Conservation (phyloP, 2,888 invertebrate species). For the Leptinotarsa haldemani region DNA sequence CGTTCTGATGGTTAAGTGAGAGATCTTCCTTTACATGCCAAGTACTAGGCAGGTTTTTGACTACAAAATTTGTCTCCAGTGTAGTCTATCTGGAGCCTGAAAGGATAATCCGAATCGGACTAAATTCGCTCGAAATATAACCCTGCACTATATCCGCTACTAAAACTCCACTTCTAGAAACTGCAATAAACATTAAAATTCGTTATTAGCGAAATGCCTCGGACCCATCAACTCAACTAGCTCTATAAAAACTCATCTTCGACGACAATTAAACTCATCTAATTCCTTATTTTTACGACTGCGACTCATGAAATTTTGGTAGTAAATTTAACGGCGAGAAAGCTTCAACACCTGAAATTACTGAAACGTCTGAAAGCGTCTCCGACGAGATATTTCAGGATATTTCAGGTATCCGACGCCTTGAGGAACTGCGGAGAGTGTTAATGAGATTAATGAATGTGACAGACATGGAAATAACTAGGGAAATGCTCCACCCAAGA, state of each 20-base stretch:
- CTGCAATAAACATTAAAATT: neutral
- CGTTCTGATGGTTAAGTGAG: too few relatives aligned
- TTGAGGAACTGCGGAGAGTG: constrained; percentile 30
- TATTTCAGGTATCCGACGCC: constrained; percentile 30
- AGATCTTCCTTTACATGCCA: too few relatives aligned
- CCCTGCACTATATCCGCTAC: too few relatives aligned
- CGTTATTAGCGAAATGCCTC: neutral
- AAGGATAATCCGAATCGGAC: too few relatives aligned
- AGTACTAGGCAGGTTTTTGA: too few relatives aligned
- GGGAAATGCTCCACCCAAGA: constrained; percentile 1
- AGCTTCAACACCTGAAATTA: constrained; percentile 26
- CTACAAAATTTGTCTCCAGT: too few relatives aligned
- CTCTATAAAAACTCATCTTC: constrained; percentile 1
- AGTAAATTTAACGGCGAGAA: constrained; percentile 29
- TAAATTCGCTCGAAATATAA: too few relatives aligned
- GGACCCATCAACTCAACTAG: neutral
- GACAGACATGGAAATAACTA: constrained; percentile 35
- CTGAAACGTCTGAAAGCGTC: constrained; percentile 17
- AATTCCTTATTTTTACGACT: constrained; percentile 33
- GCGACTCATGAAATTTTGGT: constrained; percentile 26
- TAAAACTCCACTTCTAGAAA: too few relatives aligned
- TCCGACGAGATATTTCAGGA: constrained; percentile 22
- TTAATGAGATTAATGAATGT: constrained; percentile 42
- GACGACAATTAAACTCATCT: constrained; percentile 24
- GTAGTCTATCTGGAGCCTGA: too few relatives aligned